A percentile compares a stretch with the other conserved stretches of the same genome.
Evolutionary conservation across 2,797 vertebrate genomes (phyloP).

Genomic region (Eulemur rubriventer): DNA sequence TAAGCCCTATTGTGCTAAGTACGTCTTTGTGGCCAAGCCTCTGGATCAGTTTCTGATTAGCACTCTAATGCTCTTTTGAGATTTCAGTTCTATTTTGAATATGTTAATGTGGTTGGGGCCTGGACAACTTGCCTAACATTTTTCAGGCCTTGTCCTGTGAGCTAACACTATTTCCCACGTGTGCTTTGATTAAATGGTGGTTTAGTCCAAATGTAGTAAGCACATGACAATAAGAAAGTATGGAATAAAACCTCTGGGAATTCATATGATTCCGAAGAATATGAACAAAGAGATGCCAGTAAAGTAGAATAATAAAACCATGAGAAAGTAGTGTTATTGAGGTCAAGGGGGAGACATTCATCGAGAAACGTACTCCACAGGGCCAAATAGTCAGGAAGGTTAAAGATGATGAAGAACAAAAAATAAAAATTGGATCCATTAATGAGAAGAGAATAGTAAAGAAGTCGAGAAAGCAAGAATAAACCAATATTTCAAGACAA

Average conservation of each 20-base stretch:
- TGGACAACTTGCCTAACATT: background rate
- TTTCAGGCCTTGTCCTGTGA: background rate
- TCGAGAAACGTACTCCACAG: background rate
- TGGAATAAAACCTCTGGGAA: background rate
- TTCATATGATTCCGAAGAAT: background rate
- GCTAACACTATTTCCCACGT: background rate
- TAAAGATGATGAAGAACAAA: background rate
- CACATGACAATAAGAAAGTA: background rate
- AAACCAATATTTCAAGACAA: conserved; percentile 18
- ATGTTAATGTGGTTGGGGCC: background rate
- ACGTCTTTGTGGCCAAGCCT: background rate
- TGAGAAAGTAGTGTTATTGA: background rate
- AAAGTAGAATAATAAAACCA: background rate
- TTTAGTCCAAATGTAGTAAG: background rate
- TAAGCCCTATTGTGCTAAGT: fast-evolving
- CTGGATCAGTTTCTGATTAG: background rate
- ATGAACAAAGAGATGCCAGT: background rate
- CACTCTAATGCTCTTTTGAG: background rate
- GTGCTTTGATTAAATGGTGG: background rate
- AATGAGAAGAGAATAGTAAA: background rate
- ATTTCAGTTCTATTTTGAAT: background rate
- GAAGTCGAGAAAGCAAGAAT: background rate
- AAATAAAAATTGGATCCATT: background rate
- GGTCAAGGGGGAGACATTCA: background rate
- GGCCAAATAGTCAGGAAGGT: background rate